Evolutionary conservation across 37 sponge, comb jelly and placozoan genomes (phyloP), one percentile per base, ranked within the genome.

Genomic region (Lycopodina hypogea): DNA sequence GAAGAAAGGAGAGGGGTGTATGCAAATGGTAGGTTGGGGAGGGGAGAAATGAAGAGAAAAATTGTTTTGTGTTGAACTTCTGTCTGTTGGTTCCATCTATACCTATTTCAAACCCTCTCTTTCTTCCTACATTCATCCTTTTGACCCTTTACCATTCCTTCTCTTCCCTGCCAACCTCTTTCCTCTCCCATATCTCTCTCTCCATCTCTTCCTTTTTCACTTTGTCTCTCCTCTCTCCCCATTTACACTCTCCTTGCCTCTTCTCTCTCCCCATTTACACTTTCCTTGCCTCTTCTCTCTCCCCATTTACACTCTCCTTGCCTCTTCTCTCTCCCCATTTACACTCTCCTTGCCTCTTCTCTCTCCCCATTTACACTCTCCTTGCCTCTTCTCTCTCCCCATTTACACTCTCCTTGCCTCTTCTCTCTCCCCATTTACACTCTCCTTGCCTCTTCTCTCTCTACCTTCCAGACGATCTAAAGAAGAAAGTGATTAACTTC

Each of bases 401-500:
- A n/a, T n/a, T n/a, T n/a, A n/a, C n/a, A n/a, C 48, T 12, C 9
- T 9, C 48, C 48, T 45, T 12, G 9, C 48, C 48, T 45, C 9
- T 9, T 45, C 48, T 45, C 9, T 12, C 48, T 45, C 48, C 9
- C 48, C 48, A 4, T 45, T 9, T 45, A 9, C 48, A 4, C 9
- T 9, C 48, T 45, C 9, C 48, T 9, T 45, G 8, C 4, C 50
- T 71, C 74, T 41, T 24, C 7, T 77, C 29, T 77, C 0, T 11
- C 59, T 45, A 4, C 1, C 23, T 30, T 64, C 30, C 78, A 77
- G 79, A 48, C 66, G 79, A 78, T 6, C 56, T 78, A 23, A 67
- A 78, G 56, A 1, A 23, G 40, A 78, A 53, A 36, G 53, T 78
- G 4, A 66, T 30, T 19, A 7, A 22, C 24, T 55, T 30, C 21